Percentiles rank a stretch among this genome's conserved stretches.
Evolutionary conservation across 2,888 invertebrate genomes (phyloP).

Genomic region (Ypsolopha scabrella): DNA sequence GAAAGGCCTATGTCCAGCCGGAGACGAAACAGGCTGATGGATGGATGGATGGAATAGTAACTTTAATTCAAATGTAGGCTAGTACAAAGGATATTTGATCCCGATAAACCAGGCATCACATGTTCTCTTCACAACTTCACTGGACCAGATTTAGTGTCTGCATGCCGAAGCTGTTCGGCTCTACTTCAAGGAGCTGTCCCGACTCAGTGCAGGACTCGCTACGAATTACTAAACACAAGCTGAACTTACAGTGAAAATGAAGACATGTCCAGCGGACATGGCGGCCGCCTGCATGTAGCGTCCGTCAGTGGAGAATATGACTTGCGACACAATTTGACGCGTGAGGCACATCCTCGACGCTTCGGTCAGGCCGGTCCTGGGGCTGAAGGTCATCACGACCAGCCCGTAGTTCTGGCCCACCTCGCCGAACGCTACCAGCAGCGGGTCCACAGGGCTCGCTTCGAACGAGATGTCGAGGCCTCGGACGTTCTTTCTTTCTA

Average conservation of each 20-base stretch:
- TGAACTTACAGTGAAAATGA: slow-evolving; percentile 38
- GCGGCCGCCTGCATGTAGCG: slow-evolving; percentile 43
- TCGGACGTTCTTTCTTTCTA: slow-evolving; percentile 28
- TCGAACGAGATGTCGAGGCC: slow-evolving; percentile 38
- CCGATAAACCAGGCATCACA: no score
- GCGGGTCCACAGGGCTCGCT: slow-evolving; percentile 44
- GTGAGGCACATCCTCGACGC: slow-evolving; percentile 34
- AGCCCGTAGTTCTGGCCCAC: slow-evolving; percentile 40
- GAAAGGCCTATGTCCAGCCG: no score
- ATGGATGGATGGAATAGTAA: no score
- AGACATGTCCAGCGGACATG: slow-evolving; percentile 56
- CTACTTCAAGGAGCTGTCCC: no score
- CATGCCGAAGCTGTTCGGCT: no score
- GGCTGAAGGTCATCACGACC: slow-evolving; percentile 21
- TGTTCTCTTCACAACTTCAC: no score
- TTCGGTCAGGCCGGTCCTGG: slow-evolving; percentile 12
- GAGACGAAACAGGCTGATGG: no score
- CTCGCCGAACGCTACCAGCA: slow-evolving; percentile 40
- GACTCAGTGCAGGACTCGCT: no score
- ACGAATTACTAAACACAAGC: no score
- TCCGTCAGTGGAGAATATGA: slow-evolving; percentile 44
- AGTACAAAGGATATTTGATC: no score
- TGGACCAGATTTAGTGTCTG: no score
- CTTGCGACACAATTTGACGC: slow-evolving; percentile 46
- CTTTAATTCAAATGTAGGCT: no score